Conservation (phyloP, 1,140 invertebrate genomes). For the Apis florea region DNA sequence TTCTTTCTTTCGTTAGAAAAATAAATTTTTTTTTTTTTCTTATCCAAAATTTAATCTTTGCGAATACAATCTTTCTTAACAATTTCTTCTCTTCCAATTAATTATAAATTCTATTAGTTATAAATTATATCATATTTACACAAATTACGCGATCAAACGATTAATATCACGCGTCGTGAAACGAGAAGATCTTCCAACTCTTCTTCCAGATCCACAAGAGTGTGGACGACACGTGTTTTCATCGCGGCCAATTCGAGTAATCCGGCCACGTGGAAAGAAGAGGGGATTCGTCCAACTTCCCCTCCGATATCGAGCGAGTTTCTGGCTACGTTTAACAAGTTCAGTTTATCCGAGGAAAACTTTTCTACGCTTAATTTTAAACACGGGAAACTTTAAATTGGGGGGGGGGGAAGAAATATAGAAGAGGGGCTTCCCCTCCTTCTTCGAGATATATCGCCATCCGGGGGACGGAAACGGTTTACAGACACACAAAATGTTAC, state of each 20-base stretch:
- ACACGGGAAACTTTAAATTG: constrained; percentile 34
- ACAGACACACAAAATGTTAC: not conserved
- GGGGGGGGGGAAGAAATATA: not conserved
- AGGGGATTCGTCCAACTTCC: not conserved
- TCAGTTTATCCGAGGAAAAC: constrained; percentile 22
- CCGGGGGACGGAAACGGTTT: not conserved
- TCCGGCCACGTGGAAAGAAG: not conserved
- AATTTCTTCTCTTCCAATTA: too few relatives aligned
- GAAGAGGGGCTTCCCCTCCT: not conserved
- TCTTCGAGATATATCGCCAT: constrained; percentile 17
- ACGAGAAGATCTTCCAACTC: not conserved
- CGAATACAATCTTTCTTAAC: too few relatives aligned
- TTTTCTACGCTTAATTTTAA: constrained; percentile 34
- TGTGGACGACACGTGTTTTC: not conserved
- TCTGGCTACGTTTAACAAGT: not conserved
- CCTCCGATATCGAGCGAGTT: not conserved
- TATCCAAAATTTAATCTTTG: not conserved
- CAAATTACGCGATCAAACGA: too few relatives aligned
- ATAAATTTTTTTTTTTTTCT: not conserved
- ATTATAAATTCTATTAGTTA: too few relatives aligned
- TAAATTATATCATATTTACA: too few relatives aligned
- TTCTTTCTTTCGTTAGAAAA: too few relatives aligned
- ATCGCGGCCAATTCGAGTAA: not conserved
- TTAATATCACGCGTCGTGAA: too few relatives aligned
- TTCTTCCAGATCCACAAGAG: not conserved